Base-by-base conservation (phyloP, 2,888 invertebrate genomes). In the Odiellus spinosus region DNA sequence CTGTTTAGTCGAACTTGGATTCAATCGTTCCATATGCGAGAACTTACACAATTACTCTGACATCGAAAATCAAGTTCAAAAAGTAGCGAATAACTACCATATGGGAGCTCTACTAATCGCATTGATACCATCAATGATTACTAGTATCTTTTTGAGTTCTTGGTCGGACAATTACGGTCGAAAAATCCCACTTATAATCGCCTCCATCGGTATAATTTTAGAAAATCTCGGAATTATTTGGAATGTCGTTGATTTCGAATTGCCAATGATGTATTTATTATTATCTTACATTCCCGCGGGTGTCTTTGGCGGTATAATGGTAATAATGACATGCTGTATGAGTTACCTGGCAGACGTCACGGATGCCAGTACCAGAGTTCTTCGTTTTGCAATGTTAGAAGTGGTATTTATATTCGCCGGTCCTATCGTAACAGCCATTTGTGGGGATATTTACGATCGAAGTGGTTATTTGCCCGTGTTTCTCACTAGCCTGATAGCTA, bases 101-200 rank as follows among this genome's bases (percentile, higher is more conserved):
- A 38, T 38, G 38, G 44, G 36, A 34, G n/a, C 20, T 10, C 15
- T 12, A 33, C 2, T 19, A 11, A 8, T 44, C 17, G 11, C 12
- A 3, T 10, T 15, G n/a, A 6, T 36, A 18, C 35, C 44, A 19
- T 34, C 44, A 3, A 18, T 44, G 14, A 11, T 19, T 12, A 34
- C n/a, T 35, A 19, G 35, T 14, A 44, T 10, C 6, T 26, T 38
- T 15, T 5, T 34, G 45, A 47, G 49, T 18, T 50, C 52, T 2
- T 52, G 52, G 52, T 48, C 50, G 20, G 52, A 52, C 38, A 45
- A 47, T 2, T 52, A 52, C 41, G 48, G 49, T 32, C 42, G 52
- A 36, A 52, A 48, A 14, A 48, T 46, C 33, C 52, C 52, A 1
- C 32, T 52, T 6, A 12, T 49, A 12, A 35, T 48, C 6, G 46